These are phyloP conservation scores for Sminthurides aquaticus DNA, from an alignment of 2,888 invertebrate species.

Conservation along the genomic window DNA sequence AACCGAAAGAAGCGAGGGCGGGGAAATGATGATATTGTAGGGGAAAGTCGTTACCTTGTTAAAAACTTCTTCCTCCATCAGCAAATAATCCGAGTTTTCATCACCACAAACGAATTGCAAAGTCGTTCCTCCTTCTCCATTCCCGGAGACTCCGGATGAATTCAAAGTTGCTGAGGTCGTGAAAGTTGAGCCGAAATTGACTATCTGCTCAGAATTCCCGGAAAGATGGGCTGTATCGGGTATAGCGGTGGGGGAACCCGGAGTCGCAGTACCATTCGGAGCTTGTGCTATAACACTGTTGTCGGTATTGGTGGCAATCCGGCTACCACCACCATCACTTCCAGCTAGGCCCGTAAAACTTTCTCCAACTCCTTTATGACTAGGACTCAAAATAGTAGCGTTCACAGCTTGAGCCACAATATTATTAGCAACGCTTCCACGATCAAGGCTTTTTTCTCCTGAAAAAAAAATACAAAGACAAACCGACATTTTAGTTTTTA, in stretches of 20 bases:
- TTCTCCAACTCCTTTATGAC: neutral
- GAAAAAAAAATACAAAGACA: neutral
- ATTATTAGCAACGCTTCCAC: conserved; percentile 1
- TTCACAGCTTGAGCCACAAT: neutral
- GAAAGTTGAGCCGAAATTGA: conserved; percentile 8
- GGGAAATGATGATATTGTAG: too few species aligned
- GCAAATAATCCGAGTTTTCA: conserved; percentile 35
- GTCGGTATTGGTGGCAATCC: neutral
- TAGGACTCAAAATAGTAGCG: neutral
- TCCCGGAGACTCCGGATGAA: conserved; percentile 1
- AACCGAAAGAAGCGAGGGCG: too few species aligned
- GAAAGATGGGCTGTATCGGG: neutral
- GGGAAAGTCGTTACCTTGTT: conserved; percentile 37
- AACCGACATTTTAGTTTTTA: too few species aligned
- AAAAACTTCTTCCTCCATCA: conserved; percentile 40
- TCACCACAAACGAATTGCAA: conserved; percentile 35
- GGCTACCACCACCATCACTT: neutral
- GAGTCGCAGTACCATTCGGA: neutral
- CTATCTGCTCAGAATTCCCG: neutral
- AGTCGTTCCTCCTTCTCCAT: conserved; percentile 10
- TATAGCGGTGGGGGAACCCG: neutral
- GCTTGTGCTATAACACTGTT: neutral
- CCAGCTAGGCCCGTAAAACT: neutral
- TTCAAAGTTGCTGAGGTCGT: conserved; percentile 4
- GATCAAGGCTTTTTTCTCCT: neutral